phyloP scores from a whole-genome alignment of 1,140 invertebrate genomes.

The Luehdorfia chinensis region DNA sequence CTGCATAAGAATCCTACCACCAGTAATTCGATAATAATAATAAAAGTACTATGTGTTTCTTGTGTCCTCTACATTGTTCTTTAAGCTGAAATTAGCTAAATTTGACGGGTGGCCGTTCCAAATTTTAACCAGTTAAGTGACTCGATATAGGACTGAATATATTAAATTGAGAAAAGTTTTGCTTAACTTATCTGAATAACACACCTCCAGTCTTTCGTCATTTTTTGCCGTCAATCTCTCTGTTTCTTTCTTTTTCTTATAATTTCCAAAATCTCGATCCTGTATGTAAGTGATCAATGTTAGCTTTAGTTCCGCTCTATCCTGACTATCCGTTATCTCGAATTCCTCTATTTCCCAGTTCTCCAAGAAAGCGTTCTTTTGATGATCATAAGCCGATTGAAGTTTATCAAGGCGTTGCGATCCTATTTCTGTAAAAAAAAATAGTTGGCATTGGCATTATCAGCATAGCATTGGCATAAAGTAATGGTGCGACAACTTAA shows the following conservation, averaged over 20 bases:
- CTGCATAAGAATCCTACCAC: too few species aligned
- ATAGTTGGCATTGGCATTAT: conserved; percentile 1
- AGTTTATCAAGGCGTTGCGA: conserved; percentile 73
- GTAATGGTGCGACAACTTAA: too few species aligned
- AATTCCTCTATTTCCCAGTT: conserved; percentile 71
- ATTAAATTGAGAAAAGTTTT: too few species aligned
- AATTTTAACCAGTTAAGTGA: too few species aligned
- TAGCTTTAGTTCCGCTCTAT: conserved; percentile 62
- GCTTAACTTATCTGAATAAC: too few species aligned
- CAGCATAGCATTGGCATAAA: too few species aligned
- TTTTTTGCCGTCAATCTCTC: conserved; percentile 60
- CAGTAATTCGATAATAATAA: too few species aligned
- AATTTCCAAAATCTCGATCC: conserved; percentile 56
- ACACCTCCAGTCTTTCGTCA: conserved; percentile 73
- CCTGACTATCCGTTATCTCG: conserved; percentile 53
- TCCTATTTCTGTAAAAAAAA: conserved; percentile 48
- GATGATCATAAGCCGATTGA: conserved; percentile 74
- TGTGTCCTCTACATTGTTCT: too few species aligned
- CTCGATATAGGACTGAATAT: too few species aligned
- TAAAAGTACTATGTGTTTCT: too few species aligned
- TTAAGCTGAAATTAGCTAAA: too few species aligned
- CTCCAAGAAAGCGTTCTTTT: conserved; percentile 73
- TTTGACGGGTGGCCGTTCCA: too few species aligned
- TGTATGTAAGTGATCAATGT: conserved; percentile 61
- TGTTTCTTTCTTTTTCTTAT: conserved; percentile 55